Percentiles rank a stretch among this genome's conserved stretches.
Evolutionary conservation across 2,113 vertebrate species (phyloP).

Genomic region (Struthio camelus): DNA sequence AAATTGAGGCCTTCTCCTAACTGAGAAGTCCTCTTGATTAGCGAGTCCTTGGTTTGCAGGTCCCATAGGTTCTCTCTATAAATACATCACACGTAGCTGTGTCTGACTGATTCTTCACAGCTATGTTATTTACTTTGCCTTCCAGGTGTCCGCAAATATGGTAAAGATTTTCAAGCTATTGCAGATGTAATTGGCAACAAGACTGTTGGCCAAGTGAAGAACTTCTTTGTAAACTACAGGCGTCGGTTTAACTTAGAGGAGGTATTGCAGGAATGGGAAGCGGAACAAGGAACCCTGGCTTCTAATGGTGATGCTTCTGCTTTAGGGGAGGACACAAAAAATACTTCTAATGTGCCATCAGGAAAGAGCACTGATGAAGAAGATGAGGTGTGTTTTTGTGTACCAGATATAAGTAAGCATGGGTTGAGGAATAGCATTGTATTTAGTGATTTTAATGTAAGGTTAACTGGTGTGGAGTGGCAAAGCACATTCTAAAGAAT

Average conservation of each 20-base stretch:
- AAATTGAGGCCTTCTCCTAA: slow-evolving; percentile 26
- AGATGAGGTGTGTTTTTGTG: slow-evolving; percentile 93
- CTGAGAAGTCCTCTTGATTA: slow-evolving; percentile 29
- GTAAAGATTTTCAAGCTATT: slow-evolving; percentile 99
- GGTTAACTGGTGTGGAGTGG: slow-evolving; percentile 73
- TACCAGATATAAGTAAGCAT: slow-evolving; percentile 78
- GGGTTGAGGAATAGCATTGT: slow-evolving; percentile 77
- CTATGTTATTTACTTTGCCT: slow-evolving; percentile 86
- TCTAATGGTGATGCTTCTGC: slow-evolving; percentile 91
- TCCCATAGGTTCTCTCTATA: slow-evolving; percentile 48
- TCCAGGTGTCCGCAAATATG: slow-evolving; percentile 98
- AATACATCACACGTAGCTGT: slow-evolving; percentile 76
- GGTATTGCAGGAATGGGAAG: slow-evolving; percentile 99
- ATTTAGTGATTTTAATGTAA: slow-evolving; percentile 69
- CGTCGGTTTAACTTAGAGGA: slow-evolving; percentile 99
- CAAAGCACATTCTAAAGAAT: slow-evolving; percentile 72
- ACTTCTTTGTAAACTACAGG: slow-evolving; percentile 99
- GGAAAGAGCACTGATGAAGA: slow-evolving; percentile 98
- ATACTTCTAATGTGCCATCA: slow-evolving; percentile 90
- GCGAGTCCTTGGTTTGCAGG: background rate
- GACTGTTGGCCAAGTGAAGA: slow-evolving; percentile 99
- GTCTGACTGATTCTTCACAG: slow-evolving; percentile 80
- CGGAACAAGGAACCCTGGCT: slow-evolving; percentile 93
- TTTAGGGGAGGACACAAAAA: slow-evolving; percentile 94
- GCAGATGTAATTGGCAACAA: slow-evolving; percentile 99